Evolutionary conservation across 1,140 invertebrate genomes (phyloP).

Genomic region (Brachionus asplanchnoidis): DNA sequence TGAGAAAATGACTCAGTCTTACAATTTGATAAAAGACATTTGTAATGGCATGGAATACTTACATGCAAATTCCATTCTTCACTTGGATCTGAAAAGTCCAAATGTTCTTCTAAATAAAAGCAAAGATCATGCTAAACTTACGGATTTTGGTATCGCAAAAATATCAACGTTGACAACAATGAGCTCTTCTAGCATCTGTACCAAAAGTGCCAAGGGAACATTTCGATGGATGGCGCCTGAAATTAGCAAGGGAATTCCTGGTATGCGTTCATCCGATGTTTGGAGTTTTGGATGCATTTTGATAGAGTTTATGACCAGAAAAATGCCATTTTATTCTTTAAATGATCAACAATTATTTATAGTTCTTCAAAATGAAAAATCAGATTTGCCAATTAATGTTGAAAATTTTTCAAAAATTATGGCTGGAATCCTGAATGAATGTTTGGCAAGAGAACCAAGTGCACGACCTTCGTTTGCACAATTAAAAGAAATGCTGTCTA

Average conservation of each 20-base stretch:
- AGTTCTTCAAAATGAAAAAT: background rate
- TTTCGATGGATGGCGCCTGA: slow-evolving; percentile 32
- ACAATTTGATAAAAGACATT: background rate
- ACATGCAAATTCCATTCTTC: background rate
- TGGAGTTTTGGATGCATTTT: slow-evolving; percentile 27
- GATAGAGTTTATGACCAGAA: background rate
- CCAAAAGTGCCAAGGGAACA: background rate
- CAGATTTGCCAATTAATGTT: background rate
- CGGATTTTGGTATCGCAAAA: background rate
- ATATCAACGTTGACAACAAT: background rate
- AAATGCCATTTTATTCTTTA: background rate
- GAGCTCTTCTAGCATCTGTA: background rate
- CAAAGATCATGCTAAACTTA: background rate
- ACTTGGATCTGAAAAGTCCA: background rate
- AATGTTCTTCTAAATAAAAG: background rate
- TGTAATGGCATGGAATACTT: background rate
- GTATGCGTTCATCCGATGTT: background rate
- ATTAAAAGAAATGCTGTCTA: background rate
- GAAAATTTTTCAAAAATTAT: background rate
- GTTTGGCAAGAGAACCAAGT: background rate
- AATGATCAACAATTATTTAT: background rate
- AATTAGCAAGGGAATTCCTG: background rate
- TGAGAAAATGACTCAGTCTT: background rate
- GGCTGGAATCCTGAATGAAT: background rate
- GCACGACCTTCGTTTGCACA: background rate